phyloP scores from a whole-genome alignment of 2,797 vertebrate species.

The Rhodeus uyekii region DNA sequence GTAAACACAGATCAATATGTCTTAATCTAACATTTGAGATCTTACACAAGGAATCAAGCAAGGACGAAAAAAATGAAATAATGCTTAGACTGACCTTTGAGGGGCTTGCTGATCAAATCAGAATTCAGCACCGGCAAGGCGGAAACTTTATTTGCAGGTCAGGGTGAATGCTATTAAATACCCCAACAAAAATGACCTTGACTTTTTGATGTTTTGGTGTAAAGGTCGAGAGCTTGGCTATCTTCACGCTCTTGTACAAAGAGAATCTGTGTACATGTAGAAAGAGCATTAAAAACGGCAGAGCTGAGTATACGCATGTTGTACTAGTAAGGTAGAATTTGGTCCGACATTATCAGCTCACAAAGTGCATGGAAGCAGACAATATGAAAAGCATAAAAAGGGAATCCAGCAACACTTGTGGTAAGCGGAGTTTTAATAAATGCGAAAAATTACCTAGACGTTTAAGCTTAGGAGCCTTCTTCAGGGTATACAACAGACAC shows the following conservation, averaged over 20 bases:
- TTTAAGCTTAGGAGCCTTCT: too few species aligned
- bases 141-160: constrained; percentile 69
- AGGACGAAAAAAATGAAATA: constrained; percentile 60
- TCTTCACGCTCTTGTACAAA: constrained; percentile 23
- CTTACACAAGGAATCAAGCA: constrained; percentile 47
- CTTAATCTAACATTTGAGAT: constrained; percentile 57
- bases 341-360: too few species aligned
- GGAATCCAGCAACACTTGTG: too few species aligned
- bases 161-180: constrained; percentile 69
- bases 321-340: too few species aligned
- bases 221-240: constrained; percentile 49
- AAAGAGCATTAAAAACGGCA: constrained; percentile 17
- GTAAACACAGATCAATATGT: constrained; percentile 36
- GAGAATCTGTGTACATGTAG: constrained; percentile 28
- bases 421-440: too few species aligned
- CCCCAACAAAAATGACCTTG: constrained; percentile 59
- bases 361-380: too few species aligned
- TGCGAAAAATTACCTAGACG: too few species aligned
- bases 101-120: constrained; percentile 71
- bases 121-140: constrained; percentile 65
- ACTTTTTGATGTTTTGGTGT: constrained; percentile 62
- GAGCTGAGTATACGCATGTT: not conserved
- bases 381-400: too few species aligned
- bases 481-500: too few species aligned
- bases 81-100: constrained; percentile 71